These are phyloP conservation scores for Ceraclea dissimilis DNA, from an alignment of 2,888 invertebrate species.

Conservation along the genomic window DNA sequence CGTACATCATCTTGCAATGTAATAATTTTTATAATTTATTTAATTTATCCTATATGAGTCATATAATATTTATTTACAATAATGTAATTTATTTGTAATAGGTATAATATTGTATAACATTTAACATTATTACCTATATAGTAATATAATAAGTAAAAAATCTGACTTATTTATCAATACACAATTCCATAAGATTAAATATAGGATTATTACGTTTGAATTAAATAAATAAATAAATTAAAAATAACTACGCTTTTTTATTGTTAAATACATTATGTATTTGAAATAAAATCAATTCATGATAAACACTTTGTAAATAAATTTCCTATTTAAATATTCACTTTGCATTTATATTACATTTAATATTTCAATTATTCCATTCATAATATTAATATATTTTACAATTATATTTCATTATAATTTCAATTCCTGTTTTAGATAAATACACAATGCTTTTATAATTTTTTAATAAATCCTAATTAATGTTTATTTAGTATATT, in stretches of 20 bases:
- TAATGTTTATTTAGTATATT: too few species aligned
- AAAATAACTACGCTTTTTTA: not conserved
- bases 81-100: not conserved
- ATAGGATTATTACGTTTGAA: conserved; percentile 4
- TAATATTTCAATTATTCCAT: conserved; percentile 7
- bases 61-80: conserved; percentile 5
- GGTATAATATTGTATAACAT: too few species aligned
- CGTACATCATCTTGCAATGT: too few species aligned
- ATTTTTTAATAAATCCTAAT: too few species aligned
- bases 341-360: too few species aligned
- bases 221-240: conserved; percentile 9
- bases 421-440: conserved; percentile 27
- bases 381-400: conserved; percentile 10
- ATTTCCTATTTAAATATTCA: not conserved
- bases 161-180: conserved; percentile 5
- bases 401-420: conserved; percentile 14
- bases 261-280: too few species aligned
- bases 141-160: conserved; percentile 3
- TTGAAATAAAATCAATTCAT: not conserved
- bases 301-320: conserved; percentile 9
- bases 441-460: conserved; percentile 17
- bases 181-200: conserved; percentile 6
- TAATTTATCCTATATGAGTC: too few species aligned
- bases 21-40: too few species aligned
- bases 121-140: not conserved